Evolutionary conservation across 92 coral and sea anemone species (phyloP).

Genomic region (Epizoanthus fatuus): DNA sequence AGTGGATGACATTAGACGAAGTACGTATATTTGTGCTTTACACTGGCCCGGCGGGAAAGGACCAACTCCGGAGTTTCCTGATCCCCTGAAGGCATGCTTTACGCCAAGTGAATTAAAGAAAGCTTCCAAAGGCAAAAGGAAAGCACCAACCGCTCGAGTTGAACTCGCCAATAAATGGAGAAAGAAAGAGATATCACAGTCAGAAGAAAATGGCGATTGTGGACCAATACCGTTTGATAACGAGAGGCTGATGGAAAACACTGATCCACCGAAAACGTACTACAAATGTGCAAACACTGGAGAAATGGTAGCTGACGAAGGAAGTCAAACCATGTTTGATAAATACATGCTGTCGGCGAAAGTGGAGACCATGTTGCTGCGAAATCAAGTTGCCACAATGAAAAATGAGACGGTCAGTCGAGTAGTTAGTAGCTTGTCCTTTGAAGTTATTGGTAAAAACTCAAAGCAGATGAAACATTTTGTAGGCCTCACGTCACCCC

Average conservation of each 20-base stretch:
- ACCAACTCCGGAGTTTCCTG: conserved; percentile 58
- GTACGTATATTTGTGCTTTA: conserved; percentile 71
- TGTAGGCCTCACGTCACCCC: conserved; percentile 63
- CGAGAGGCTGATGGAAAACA: not conserved
- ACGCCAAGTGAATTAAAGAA: conserved; percentile 31
- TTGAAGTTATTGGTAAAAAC: conserved; percentile 43
- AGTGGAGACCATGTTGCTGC: conserved; percentile 45
- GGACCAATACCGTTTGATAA: not conserved
- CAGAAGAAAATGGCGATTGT: not conserved
- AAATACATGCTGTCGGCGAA: conserved; percentile 54
- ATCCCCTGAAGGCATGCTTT: conserved; percentile 69
- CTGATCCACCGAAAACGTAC: no score
- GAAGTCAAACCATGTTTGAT: conserved; percentile 2
- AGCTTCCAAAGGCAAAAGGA: conserved; percentile 53
- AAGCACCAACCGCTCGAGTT: conserved; percentile 58
- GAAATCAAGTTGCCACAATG: conserved; percentile 33
- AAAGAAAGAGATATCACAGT: not conserved
- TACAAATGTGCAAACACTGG: conserved; percentile 12
- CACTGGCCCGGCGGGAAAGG: conserved; percentile 72
- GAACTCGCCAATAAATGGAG: conserved; percentile 34
- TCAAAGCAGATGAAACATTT: conserved; percentile 63
- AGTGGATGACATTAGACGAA: conserved; percentile 46
- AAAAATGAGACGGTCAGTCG: conserved; percentile 4
- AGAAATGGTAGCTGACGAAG: conserved; percentile 6
- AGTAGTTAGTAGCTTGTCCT: conserved; percentile 53